Evolutionary conservation across 2,888 invertebrate genomes (phyloP).

Genomic region (Maniola hyperantus): DNA sequence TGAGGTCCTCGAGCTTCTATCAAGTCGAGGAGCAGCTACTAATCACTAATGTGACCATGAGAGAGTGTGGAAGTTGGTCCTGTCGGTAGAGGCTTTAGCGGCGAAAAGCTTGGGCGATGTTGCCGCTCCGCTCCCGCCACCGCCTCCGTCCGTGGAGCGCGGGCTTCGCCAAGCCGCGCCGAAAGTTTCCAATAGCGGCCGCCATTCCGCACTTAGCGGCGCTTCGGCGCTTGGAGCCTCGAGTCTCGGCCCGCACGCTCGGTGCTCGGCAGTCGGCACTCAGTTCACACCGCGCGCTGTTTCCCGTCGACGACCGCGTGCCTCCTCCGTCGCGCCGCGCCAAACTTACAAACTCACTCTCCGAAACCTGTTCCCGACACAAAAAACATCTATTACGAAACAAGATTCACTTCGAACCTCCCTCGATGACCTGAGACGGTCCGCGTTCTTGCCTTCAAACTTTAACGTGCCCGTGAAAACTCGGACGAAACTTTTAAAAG

Average conservation of each 20-base stretch:
- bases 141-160: constrained; percentile 38
- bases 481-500: constrained; percentile 62
- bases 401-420: constrained; percentile 49
- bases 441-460: constrained; percentile 43
- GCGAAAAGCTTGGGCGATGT: constrained; percentile 55
- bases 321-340: constrained; percentile 50
- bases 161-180: constrained; percentile 31
- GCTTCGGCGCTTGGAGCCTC: constrained; percentile 20
- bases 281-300: constrained; percentile 60
- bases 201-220: constrained; percentile 17
- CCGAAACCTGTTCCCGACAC: constrained; percentile 63
- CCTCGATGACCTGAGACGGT: constrained; percentile 34
- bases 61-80: background rate
- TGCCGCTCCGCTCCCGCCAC: constrained; percentile 57
- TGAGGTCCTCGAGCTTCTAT: no score
- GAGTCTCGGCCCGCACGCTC: background rate
- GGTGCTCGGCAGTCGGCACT: constrained; percentile 28
- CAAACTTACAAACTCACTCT: constrained; percentile 73
- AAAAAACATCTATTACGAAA: constrained; percentile 54
- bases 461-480: constrained; percentile 52
- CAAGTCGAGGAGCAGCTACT: no score
- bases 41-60: no score
- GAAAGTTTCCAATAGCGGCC: constrained; percentile 20
- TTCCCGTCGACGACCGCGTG: constrained; percentile 61
- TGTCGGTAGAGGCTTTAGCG: constrained; percentile 40